Conservation (phyloP, 2,797 vertebrate genomes). For the Epinephelus malabaricus region DNA sequence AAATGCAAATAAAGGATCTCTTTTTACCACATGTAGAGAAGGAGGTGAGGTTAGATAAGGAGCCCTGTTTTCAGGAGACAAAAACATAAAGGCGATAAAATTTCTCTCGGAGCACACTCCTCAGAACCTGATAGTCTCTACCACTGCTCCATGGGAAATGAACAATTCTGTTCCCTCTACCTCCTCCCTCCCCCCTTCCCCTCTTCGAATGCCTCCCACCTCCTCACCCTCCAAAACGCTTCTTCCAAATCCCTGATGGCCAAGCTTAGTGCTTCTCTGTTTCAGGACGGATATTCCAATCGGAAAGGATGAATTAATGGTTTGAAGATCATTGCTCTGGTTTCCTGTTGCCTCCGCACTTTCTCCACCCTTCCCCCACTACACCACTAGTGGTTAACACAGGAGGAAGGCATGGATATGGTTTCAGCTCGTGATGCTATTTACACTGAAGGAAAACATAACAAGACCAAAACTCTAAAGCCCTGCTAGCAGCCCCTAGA, state of each 20-base stretch:
- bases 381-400: conserved; percentile 18
- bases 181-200: conserved; percentile 5
- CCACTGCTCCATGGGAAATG: conserved; percentile 20
- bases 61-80: conserved; percentile 37
- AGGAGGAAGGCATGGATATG: conserved; percentile 40
- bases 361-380: conserved; percentile 18
- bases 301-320: conserved; percentile 66
- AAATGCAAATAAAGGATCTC: conserved; percentile 25
- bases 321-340: conserved; percentile 56
- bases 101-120: conserved; percentile 32
- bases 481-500: conserved; percentile 11
- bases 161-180: conserved; percentile 6
- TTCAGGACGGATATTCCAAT: conserved; percentile 73
- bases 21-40: conserved; percentile 8
- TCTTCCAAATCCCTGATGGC: conserved; percentile 55
- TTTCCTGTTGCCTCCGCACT: conserved; percentile 59
- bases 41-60: conserved; percentile 31
- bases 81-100: conserved; percentile 23
- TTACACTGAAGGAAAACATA: conserved; percentile 26
- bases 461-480: conserved; percentile 6
- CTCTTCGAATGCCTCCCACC: conserved; percentile 7
- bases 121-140: conserved; percentile 49
- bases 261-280: conserved; percentile 62
- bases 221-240: conserved; percentile 26
- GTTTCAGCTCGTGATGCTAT: conserved; percentile 44